These are phyloP conservation scores for Unio pictorum DNA, from an alignment of 2,888 invertebrate species.

Conservation along the genomic window DNA sequence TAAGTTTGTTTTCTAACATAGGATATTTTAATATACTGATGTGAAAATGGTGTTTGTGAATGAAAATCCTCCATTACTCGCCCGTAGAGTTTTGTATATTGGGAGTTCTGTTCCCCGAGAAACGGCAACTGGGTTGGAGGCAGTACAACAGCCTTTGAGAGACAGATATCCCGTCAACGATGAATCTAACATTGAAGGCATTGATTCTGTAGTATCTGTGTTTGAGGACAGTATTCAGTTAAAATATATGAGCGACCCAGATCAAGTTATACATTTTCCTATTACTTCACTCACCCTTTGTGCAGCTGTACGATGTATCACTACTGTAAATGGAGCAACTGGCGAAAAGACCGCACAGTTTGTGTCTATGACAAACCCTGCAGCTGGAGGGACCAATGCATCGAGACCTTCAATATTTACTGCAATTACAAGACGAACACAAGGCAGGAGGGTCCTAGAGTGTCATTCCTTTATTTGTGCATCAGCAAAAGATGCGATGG, in stretches of 20 bases:
- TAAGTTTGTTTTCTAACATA: too few relatives aligned
- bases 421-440: slow-evolving; percentile 65
- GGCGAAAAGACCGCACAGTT: slow-evolving; percentile 56
- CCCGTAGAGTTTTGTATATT: slow-evolving; percentile 65
- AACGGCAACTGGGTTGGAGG: slow-evolving; percentile 64
- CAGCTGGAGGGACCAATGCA: slow-evolving; percentile 48
- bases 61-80: too few relatives aligned
- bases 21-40: too few relatives aligned
- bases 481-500: slow-evolving; percentile 96
- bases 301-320: slow-evolving; percentile 67
- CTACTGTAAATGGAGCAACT: slow-evolving; percentile 44
- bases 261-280: slow-evolving; percentile 67
- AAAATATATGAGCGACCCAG: slow-evolving; percentile 82
- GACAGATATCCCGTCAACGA: slow-evolving; percentile 61
- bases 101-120: slow-evolving; percentile 69
- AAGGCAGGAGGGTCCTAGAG: slow-evolving; percentile 68
- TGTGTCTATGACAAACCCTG: slow-evolving; percentile 64
- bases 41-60: too few relatives aligned
- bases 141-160: slow-evolving; percentile 64
- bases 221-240: slow-evolving; percentile 94
- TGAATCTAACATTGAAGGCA: slow-evolving; percentile 58
- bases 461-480: slow-evolving; percentile 69
- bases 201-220: slow-evolving; percentile 90
- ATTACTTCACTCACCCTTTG: slow-evolving; percentile 66
- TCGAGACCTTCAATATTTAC: slow-evolving; percentile 69